Conservation (phyloP, 2,888 invertebrate genomes). For the Tyria jacobaeae region DNA sequence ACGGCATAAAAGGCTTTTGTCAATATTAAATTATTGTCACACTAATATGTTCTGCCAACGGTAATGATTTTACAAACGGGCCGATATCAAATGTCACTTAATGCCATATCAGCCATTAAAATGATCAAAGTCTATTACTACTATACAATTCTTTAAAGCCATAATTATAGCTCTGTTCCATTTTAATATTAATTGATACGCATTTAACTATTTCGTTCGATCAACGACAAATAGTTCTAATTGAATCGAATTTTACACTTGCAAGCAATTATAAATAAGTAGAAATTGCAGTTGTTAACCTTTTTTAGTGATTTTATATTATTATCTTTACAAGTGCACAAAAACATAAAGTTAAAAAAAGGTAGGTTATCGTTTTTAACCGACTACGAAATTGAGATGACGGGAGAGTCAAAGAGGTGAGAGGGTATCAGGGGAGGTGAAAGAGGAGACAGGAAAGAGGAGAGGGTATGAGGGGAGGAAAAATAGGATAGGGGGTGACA, state of each 20-base stretch:
- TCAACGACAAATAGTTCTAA: constrained; percentile 29
- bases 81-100: constrained; percentile 29
- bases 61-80: constrained; percentile 25
- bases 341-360: neutral
- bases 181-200: constrained; percentile 37
- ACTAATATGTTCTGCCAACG: constrained; percentile 20
- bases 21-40: constrained; percentile 18
- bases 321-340: neutral
- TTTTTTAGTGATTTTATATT: neutral
- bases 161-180: constrained; percentile 30
- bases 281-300: neutral
- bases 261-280: neutral
- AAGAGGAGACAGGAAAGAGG: too few species aligned
- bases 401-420: too few species aligned
- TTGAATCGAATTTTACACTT: constrained; percentile 19
- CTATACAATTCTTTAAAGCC: constrained; percentile 31
- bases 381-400: too few species aligned
- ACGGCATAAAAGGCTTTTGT: constrained; percentile 9
- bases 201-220: constrained; percentile 32
- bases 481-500: too few species aligned
- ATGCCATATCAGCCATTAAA: constrained; percentile 29
- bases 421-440: too few species aligned
- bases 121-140: constrained; percentile 42
- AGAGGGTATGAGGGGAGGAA: too few species aligned
- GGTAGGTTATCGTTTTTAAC: too few species aligned